Conservation (phyloP, 2,797 vertebrate species). For the Takifugu ocellatus region DNA sequence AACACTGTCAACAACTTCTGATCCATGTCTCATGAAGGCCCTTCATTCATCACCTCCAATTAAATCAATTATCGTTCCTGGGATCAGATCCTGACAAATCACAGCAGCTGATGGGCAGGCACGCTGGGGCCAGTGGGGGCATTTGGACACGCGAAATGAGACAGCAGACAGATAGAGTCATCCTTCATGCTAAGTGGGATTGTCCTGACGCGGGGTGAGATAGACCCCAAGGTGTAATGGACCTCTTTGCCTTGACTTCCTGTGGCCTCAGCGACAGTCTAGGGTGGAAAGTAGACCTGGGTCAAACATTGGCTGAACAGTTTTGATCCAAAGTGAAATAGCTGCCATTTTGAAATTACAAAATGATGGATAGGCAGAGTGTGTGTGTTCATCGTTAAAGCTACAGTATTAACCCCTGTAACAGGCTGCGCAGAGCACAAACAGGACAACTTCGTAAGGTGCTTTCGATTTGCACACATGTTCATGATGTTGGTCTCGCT, state of each 20-base stretch:
- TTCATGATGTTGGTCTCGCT: neutral
- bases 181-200: constrained; percentile 75
- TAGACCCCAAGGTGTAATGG: constrained; percentile 70
- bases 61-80: constrained; percentile 71
- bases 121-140: constrained; percentile 49
- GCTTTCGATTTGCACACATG: neutral
- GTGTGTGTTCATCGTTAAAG: constrained; percentile 28
- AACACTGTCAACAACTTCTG: constrained; percentile 67
- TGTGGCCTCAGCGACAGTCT: constrained; percentile 54
- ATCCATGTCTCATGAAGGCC: constrained; percentile 61
- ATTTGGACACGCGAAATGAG: constrained; percentile 68
- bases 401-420: constrained; percentile 19
- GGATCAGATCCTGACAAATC: constrained; percentile 64
- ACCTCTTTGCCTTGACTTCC: constrained; percentile 74
- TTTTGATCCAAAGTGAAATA: constrained; percentile 58
- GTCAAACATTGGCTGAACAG: constrained; percentile 62
- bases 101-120: constrained; percentile 55
- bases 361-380: constrained; percentile 48
- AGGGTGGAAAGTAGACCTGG: constrained; percentile 46
- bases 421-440: constrained; percentile 11
- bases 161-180: constrained; percentile 71
- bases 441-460: constrained; percentile 5
- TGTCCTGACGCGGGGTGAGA: constrained; percentile 70
- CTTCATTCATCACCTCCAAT: constrained; percentile 69
- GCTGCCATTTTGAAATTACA: constrained; percentile 55